phyloP scores from a whole-genome alignment of 2,888 invertebrate genomes.

The Andrena haemorrhoa region DNA sequence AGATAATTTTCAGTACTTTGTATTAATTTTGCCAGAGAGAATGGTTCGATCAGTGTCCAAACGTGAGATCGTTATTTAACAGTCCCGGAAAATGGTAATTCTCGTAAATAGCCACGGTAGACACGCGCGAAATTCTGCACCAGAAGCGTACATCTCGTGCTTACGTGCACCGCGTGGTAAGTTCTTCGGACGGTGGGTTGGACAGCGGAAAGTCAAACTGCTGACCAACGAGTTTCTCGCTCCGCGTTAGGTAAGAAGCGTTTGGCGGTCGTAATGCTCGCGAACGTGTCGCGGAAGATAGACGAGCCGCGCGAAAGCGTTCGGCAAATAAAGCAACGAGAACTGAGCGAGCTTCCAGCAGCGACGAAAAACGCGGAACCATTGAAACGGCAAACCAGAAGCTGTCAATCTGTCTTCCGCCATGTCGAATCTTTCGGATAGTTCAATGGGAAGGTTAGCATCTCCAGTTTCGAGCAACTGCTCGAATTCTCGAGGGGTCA shows the following conservation, averaged over 20 bases:
- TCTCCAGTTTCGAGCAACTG: background rate
- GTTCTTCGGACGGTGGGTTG: background rate
- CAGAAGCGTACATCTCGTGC: background rate
- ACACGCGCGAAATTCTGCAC: background rate
- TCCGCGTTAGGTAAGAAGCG: slow-evolving; percentile 15
- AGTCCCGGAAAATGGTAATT: background rate
- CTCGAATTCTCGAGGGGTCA: too few species aligned
- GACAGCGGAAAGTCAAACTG: slow-evolving; percentile 9
- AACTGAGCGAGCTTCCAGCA: background rate
- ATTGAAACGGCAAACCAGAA: slow-evolving; percentile 5
- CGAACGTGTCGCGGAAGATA: slow-evolving; percentile 32
- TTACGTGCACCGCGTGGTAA: slow-evolving; percentile 5
- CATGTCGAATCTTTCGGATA: slow-evolving; percentile 28
- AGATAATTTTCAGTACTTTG: too few species aligned
- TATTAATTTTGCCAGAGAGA: too few species aligned
- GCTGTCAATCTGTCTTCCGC: background rate
- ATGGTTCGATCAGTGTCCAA: too few species aligned
- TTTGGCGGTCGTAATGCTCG: slow-evolving; percentile 14
- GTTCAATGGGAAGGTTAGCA: slow-evolving; percentile 1
- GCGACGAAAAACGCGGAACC: slow-evolving; percentile 1
- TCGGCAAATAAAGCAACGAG: slow-evolving; percentile 32
- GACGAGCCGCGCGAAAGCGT: slow-evolving; percentile 34
- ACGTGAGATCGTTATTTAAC: background rate
- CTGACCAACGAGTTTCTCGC: slow-evolving; percentile 25
- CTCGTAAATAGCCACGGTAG: background rate